phyloP scores from a whole-genome alignment of 2,113 vertebrate genomes.

The Cariama cristata region DNA sequence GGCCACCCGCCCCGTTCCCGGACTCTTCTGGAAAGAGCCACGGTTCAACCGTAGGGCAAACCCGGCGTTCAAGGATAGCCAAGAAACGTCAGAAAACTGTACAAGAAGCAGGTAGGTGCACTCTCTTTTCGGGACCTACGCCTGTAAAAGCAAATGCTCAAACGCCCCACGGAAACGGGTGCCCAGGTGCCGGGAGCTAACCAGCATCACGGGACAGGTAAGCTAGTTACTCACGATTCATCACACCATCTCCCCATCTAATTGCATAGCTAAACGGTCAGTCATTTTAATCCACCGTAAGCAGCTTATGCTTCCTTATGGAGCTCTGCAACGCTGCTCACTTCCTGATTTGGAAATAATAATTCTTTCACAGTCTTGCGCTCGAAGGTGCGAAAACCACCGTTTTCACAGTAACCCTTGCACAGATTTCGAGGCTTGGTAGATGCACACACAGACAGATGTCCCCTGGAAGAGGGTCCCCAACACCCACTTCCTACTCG shows the following conservation, averaged over 20 bases:
- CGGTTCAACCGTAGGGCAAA: background rate
- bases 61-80: rapidly evolving
- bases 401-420: background rate
- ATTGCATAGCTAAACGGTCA: constrained; percentile 44
- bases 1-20: background rate
- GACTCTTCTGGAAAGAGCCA: background rate
- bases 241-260: constrained; percentile 37
- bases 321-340: background rate
- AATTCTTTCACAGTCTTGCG: background rate
- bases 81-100: background rate
- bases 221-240: constrained; percentile 32
- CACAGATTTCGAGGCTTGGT: background rate
- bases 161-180: background rate
- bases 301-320: background rate
- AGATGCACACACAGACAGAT: background rate
- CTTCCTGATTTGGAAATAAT: constrained; percentile 17
- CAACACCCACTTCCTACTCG: background rate
- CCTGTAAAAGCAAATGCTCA: background rate
- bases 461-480: background rate
- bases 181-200: background rate
- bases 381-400: background rate
- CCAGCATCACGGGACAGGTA: constrained; percentile 45
- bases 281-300: constrained; percentile 33
- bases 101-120: rapidly evolving
- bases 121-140: background rate